A percentile compares a stretch with the other conserved stretches of the same genome.
phyloP scores from a whole-genome alignment of 2,113 vertebrate genomes.

The Tringa solitaria region DNA sequence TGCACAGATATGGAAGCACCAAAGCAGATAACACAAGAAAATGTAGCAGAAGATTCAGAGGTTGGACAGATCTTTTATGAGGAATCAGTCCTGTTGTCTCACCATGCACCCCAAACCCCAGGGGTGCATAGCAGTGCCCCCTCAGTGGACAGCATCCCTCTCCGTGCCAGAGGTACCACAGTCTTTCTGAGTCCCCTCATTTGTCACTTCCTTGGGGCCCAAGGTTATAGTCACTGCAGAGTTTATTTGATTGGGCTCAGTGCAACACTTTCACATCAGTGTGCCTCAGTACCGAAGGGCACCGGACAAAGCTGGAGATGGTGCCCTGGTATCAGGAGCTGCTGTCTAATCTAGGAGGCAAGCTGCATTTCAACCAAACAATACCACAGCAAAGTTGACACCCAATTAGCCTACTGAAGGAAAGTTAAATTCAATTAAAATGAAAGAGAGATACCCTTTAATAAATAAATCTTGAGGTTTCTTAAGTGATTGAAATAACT shows the following conservation, averaged over 20 bases:
- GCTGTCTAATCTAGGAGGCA: neutral
- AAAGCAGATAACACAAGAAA: neutral
- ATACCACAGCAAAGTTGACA: neutral
- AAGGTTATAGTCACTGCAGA: too few relatives aligned
- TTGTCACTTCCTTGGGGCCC: neutral
- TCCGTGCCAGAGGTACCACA: accelerated
- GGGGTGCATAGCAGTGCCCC: neutral
- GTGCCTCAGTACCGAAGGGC: neutral
- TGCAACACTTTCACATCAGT: neutral
- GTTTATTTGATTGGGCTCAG: neutral
- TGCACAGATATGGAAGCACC: neutral
- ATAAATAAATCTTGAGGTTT: neutral
- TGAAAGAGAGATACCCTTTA: neutral
- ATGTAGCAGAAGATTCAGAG: neutral
- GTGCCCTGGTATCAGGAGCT: neutral
- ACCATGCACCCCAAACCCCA: neutral
- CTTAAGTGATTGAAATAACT: neutral
- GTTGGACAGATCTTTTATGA: neutral
- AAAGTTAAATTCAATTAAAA: neutral
- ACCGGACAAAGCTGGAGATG: neutral
- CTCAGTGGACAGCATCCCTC: neutral
- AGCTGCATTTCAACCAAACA: neutral
- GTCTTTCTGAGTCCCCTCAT: accelerated
- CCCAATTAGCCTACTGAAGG: neutral
- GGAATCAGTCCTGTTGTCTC: neutral